Base-by-base conservation (phyloP, 2,888 invertebrate genomes). In the Pedicia rivosa region DNA sequence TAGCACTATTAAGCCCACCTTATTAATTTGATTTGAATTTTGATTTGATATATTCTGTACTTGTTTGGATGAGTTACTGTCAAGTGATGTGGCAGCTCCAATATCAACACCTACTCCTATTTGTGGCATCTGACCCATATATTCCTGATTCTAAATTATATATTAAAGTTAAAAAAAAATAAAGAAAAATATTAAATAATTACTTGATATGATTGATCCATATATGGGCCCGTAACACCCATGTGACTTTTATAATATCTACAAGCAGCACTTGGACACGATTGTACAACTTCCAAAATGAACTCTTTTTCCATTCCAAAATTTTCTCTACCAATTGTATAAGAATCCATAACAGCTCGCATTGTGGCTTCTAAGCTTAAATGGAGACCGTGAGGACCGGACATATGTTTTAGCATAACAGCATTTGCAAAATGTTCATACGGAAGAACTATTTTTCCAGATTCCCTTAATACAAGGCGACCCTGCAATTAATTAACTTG, bases 341-440 rank as follows among this genome's bases (percentile, higher is more conserved):
- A 86, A 3, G 83, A 83, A 54, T 86, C 84, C 62, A 84, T 79
- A 20, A 81, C 84, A 37, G 84, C 83, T 56, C 84, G 66, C 24
- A 86, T 79, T 10, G 86, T 86, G 24, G 80, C 82, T 58, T 86
- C 86, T 36, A 84, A 67, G 27, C 82, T 82, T 40, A 87, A 63
- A 65, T 87, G 86, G 36, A 84, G 63, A 2, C 86, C 84, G 55
- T 84, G 84, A 1, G 84, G 84, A 1, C 86, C 84, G 51, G 83
- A 83, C 80, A 86, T 84, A 52, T 87, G 86, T 53, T 86, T 87
- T 46, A 87, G 57, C 84, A 86, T 86, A 5, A 87, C 84, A 37
- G 86, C 86, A 65, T 86, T 86, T 2, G 84, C 84, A 66, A 86
- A 87, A 55, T 87, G 86, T 60, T 87, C 86, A 59, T 82, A 86